Conservation (phyloP, 1,140 invertebrate species). For the Drosophila bifasciata region DNA sequence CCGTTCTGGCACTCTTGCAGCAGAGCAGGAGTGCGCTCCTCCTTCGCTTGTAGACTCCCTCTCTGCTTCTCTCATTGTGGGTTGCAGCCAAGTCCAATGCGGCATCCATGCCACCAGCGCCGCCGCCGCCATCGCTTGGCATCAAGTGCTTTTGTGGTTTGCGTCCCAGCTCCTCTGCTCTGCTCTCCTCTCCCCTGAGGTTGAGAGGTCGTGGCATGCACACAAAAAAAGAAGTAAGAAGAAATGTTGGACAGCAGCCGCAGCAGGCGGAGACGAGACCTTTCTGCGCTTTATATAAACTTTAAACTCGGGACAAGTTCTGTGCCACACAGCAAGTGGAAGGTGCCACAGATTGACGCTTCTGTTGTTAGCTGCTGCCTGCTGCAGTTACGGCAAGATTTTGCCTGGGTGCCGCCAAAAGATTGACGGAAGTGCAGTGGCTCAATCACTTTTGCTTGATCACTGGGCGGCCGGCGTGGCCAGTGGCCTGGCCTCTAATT, state of each 20-base stretch:
- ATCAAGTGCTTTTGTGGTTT: conserved; percentile 74
- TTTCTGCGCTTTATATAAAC: conserved; percentile 49
- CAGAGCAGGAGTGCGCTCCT: not conserved
- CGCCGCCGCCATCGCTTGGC: conserved; percentile 61
- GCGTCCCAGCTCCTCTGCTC: not conserved
- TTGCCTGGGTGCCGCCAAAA: conserved; percentile 20
- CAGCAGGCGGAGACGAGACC: conserved; percentile 12
- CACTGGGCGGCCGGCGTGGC: conserved; percentile 59
- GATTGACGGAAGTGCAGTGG: conserved; percentile 68
- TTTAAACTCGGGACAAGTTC: conserved; percentile 21
- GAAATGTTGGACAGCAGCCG: conserved; percentile 22
- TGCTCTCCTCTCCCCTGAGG: conserved; percentile 19
- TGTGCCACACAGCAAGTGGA: not conserved
- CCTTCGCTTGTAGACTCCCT: conserved; percentile 14
- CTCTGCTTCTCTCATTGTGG: conserved; percentile 7
- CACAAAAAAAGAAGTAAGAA: not conserved
- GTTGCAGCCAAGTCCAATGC: conserved; percentile 34
- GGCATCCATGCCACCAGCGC: conserved; percentile 55
- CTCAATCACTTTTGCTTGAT: conserved; percentile 76
- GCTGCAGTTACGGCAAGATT: conserved; percentile 22
- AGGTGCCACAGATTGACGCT: not conserved
- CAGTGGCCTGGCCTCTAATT: conserved; percentile 64
- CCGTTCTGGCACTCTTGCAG: conserved; percentile 19
- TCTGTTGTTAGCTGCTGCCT: not conserved
- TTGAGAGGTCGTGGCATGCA: conserved; percentile 33